A percentile compares a stretch with the other conserved stretches of the same genome.
phyloP scores from a whole-genome alignment of 2,888 invertebrate genomes.

The Drymonia ruficornis region DNA sequence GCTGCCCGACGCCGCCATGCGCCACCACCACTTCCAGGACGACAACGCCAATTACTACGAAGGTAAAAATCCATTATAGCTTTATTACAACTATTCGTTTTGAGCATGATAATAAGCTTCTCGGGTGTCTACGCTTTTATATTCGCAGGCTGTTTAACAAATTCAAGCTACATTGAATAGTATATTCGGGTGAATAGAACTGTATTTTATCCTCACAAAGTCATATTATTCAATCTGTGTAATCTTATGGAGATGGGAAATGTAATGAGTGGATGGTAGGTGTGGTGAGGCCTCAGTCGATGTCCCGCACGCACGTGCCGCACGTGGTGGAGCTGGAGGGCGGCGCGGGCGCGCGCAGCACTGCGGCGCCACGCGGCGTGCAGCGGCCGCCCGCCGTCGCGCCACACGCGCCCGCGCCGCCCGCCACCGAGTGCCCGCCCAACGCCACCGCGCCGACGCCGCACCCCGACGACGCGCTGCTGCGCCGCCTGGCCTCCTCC shows the following conservation, averaged over 20 bases:
- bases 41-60: conserved; percentile 92
- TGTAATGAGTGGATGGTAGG: conserved; percentile 74
- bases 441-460: conserved; percentile 79
- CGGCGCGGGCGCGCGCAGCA: conserved; percentile 53
- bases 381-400: conserved; percentile 74
- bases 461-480: conserved; percentile 87
- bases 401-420: conserved; percentile 74
- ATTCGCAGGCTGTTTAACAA: too few species aligned
- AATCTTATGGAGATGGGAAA: too few species aligned
- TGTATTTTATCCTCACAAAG: too few species aligned
- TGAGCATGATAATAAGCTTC: too few species aligned
- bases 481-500: conserved; percentile 91
- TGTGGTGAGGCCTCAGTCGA: conserved; percentile 90
- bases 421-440: conserved; percentile 91
- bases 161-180: too few species aligned
- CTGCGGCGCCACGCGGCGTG: conserved; percentile 62
- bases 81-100: too few species aligned
- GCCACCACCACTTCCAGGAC: conserved; percentile 94
- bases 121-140: too few species aligned
- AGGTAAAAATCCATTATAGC: conserved; percentile 78
- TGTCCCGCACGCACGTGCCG: conserved; percentile 87
- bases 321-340: conserved; percentile 77
- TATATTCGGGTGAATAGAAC: too few species aligned
- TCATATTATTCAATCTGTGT: too few species aligned
- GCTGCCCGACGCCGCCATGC: conserved; percentile 91